Conservation (phyloP, 2,888 invertebrate genomes). For the Leucoma salicis region DNA sequence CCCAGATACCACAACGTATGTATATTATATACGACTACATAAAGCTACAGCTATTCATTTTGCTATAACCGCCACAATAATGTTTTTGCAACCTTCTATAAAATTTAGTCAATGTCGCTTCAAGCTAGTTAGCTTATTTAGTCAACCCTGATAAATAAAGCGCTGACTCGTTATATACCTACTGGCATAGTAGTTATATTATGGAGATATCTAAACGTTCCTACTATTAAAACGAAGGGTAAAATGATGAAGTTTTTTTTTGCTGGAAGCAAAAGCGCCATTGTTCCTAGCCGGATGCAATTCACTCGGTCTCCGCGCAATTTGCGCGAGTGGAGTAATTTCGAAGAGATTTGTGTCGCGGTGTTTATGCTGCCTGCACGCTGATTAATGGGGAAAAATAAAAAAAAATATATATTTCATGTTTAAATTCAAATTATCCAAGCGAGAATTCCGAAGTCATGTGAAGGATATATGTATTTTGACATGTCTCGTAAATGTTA, state of each 20-base stretch:
- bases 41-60: constrained; percentile 1
- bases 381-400: constrained; percentile 37
- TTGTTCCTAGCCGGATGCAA: constrained; percentile 79
- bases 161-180: constrained; percentile 12
- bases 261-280: constrained; percentile 67
- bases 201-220: constrained; percentile 37
- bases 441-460: not conserved
- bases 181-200: constrained; percentile 11
- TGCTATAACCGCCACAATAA: constrained; percentile 10
- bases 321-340: constrained; percentile 77
- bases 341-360: constrained; percentile 65
- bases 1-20: constrained; percentile 75
- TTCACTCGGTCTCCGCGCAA: constrained; percentile 76
- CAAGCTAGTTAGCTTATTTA: constrained; percentile 15
- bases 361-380: constrained; percentile 23
- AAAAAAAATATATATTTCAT: not conserved
- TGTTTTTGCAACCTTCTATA: constrained; percentile 9
- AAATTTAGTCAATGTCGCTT: constrained; percentile 13
- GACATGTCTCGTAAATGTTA: too few species aligned
- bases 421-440: not conserved
- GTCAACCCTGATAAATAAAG: constrained; percentile 19
- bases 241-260: constrained; percentile 66
- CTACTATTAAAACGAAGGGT: constrained; percentile 56
- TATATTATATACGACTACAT: not conserved
- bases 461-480: too few species aligned